phyloP scores from a whole-genome alignment of 64 coral and sea anemone genomes.

The Hydrozoanthus tunicans region DNA sequence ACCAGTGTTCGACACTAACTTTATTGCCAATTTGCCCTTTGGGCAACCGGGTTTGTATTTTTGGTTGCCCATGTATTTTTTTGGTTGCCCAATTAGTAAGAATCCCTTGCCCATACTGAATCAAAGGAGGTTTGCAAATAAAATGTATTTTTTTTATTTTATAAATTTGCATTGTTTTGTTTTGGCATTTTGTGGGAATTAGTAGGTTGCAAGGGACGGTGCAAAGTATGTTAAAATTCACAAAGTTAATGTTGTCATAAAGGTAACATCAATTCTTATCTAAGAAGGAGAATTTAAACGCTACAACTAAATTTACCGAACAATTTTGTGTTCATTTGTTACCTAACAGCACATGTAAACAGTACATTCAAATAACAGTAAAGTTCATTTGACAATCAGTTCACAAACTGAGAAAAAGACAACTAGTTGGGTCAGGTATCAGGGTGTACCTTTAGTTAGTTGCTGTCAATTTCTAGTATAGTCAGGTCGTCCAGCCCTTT shows the following conservation, averaged over 20 bases:
- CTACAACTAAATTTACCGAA: constrained; percentile 8
- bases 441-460: constrained; percentile 9
- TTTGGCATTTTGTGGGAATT: constrained; percentile 53
- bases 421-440: constrained; percentile 31
- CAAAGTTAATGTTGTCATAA: constrained; percentile 30
- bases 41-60: constrained; percentile 56
- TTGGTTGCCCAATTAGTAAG: constrained; percentile 52
- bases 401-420: constrained; percentile 36
- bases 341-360: constrained; percentile 11
- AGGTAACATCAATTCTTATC: constrained; percentile 8
- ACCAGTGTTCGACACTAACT: constrained; percentile 54
- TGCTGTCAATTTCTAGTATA: constrained; percentile 40
- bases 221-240: constrained; percentile 55
- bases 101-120: constrained; percentile 34
- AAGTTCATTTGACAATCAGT: constrained; percentile 44
- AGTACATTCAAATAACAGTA: not conserved
- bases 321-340: constrained; percentile 13
- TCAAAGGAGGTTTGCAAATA: constrained; percentile 47
- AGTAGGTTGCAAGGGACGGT: constrained; percentile 45
- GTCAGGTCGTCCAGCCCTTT: constrained; percentile 37
- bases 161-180: constrained; percentile 56
- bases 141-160: constrained; percentile 51
- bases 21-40: constrained; percentile 42
- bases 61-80: constrained; percentile 60
- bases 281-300: constrained; percentile 18